phyloP scores from a whole-genome alignment of 2,797 vertebrate species.

The Atherinosoma microstoma region DNA sequence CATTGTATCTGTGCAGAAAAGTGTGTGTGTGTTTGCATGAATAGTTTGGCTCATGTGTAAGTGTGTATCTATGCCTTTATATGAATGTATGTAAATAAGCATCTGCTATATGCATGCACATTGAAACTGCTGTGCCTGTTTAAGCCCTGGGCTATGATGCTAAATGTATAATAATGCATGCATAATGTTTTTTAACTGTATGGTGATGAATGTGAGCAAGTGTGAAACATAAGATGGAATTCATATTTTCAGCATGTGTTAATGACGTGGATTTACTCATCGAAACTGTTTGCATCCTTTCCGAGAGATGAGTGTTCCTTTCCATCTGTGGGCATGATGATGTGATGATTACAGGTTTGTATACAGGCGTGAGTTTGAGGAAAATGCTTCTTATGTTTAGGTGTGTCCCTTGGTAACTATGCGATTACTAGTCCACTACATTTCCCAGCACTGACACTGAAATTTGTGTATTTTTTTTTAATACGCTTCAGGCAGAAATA shows the following conservation, averaged over 20 bases:
- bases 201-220: not conserved
- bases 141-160: constrained; percentile 1
- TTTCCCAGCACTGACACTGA: constrained; percentile 6
- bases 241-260: constrained; percentile 29
- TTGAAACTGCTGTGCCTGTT: not conserved
- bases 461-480: not conserved
- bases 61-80: not conserved
- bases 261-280: constrained; percentile 20
- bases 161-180: constrained; percentile 43
- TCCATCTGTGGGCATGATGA: constrained; percentile 16
- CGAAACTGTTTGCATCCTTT: constrained; percentile 31
- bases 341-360: constrained; percentile 22
- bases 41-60: too few species aligned
- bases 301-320: constrained; percentile 5
- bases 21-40: too few species aligned
- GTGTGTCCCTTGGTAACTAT: constrained; percentile 1
- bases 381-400: not conserved
- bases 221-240: constrained; percentile 3
- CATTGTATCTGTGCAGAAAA: too few species aligned
- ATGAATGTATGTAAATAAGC: constrained; percentile 30
- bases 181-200: constrained; percentile 19
- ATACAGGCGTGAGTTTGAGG: not conserved
- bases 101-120: not conserved
- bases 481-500: not conserved
- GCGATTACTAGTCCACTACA: not conserved